A percentile compares a stretch with the other conserved stretches of the same genome.
Conservation (phyloP, 2,113 vertebrate genomes). For the Tilapia sparmanii region DNA sequence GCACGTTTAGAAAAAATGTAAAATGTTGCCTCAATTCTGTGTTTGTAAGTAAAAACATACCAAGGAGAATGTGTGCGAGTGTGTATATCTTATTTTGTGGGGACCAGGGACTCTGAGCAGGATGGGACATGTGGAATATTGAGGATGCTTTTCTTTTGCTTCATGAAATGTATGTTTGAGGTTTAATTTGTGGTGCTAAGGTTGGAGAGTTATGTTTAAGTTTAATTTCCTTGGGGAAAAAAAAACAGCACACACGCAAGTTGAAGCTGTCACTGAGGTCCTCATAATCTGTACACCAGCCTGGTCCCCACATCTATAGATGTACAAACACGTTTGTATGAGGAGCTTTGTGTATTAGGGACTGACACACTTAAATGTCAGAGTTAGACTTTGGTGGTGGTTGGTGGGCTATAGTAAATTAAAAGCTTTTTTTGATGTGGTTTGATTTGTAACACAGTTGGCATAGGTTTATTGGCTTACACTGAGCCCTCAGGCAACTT, state of each 20-base stretch:
- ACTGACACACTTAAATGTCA: background rate
- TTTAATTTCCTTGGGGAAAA: background rate
- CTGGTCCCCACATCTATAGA: background rate
- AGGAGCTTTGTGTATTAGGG: background rate
- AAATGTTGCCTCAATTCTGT: background rate
- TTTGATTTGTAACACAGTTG: background rate
- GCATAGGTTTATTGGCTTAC: background rate
- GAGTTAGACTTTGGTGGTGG: background rate
- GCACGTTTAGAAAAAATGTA: background rate
- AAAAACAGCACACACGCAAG: fast-evolving
- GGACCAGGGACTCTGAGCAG: background rate
- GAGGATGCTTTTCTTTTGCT: background rate
- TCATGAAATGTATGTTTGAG: background rate
- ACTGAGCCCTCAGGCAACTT: background rate
- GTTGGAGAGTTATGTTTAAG: background rate
- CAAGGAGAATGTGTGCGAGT: background rate
- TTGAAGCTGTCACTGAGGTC: background rate
- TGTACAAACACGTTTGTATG: background rate
- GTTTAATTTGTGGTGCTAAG: background rate
- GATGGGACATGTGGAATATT: background rate
- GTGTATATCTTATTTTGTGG: background rate
- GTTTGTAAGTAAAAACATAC: fast-evolving
- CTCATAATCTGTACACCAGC: background rate
- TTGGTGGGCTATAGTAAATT: background rate
- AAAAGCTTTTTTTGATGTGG: background rate